Base-by-base conservation (phyloP, 2,113 vertebrate genomes). In the Macquaria australasica region DNA sequence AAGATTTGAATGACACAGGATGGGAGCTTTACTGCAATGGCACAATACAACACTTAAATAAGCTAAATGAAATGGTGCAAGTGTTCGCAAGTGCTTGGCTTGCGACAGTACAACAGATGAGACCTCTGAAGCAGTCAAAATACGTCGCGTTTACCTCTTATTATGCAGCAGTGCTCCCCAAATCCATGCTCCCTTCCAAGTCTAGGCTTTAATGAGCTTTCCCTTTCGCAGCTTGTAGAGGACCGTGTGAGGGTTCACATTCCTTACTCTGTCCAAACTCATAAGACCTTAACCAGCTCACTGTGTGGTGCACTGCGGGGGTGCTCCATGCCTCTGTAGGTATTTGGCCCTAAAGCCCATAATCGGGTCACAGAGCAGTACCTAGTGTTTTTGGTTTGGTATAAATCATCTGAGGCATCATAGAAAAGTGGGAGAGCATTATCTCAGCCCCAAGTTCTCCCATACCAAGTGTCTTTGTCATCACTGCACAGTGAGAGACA, bases 141-240 rank as follows among this genome's bases (percentile, higher is more conserved):
- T 66, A 59, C 12, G 76, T 84, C 71, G 74, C 4, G 16, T 72
- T 88, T 64, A 72, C 85, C 66, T 81, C 77, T 55, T 37, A 71
- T 64, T 56, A 70, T 70, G 75, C 78, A 82, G 67, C 72, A 89
- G 73, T 21, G 86, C 82, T 79, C 43, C 69, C 82, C 43, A 82
- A 89, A 86, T 82, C 81, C 89, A 88, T 5, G 69, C 82, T 83
- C 71, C 83, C 64, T 79, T 81, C 87, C 39, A 78, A 62, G 85
- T 90, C 79, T 85, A 88, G 83, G 91, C 91, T 92, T 93, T 95
- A 94, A 94, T 93, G 89, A 94, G 94, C 90, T 94, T 93, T 94
- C 90, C 86, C 67, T 85, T 92, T 91, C 7, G 58, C 85, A 88
- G 90, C 89, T 87, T 77, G 82, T 41, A 75, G 90, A 79, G 74